A percentile compares a stretch with the other conserved stretches of the same genome.
Conservation (phyloP, 2,113 vertebrate species). For the Apeltes quadracus region DNA sequence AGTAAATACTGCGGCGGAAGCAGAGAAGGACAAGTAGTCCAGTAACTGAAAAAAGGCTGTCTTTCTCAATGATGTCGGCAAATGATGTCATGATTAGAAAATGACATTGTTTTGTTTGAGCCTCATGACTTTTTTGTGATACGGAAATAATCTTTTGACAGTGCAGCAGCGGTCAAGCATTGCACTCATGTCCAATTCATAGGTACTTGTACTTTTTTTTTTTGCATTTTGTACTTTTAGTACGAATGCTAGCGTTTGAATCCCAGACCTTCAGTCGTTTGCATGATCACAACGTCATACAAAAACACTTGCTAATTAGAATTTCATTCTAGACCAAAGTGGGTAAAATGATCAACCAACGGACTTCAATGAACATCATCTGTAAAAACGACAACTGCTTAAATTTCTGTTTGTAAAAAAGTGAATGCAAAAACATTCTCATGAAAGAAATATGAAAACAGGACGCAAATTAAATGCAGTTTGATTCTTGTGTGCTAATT, state of each 20-base stretch:
- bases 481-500: constrained; percentile 5
- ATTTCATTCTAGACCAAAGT: background rate
- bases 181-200: background rate
- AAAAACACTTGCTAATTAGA: background rate
- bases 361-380: background rate
- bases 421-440: background rate
- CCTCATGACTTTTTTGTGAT: background rate
- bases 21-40: constrained; percentile 14
- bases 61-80: constrained; percentile 24
- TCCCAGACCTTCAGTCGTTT: no score
- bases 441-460: background rate
- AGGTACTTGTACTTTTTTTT: no score
- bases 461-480: constrained; percentile 8
- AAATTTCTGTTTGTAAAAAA: background rate
- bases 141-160: background rate
- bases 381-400: background rate
- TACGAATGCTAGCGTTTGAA: background rate
- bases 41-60: constrained; percentile 23
- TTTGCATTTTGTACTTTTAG: background rate
- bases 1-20: constrained; percentile 42
- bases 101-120: constrained; percentile 19
- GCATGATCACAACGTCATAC: no score
- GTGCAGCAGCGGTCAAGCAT: background rate
- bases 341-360: background rate
- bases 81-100: constrained; percentile 31